Evolutionary conservation across 2,113 vertebrate genomes (phyloP).

Genomic region (Nanorana parkeri): DNA sequence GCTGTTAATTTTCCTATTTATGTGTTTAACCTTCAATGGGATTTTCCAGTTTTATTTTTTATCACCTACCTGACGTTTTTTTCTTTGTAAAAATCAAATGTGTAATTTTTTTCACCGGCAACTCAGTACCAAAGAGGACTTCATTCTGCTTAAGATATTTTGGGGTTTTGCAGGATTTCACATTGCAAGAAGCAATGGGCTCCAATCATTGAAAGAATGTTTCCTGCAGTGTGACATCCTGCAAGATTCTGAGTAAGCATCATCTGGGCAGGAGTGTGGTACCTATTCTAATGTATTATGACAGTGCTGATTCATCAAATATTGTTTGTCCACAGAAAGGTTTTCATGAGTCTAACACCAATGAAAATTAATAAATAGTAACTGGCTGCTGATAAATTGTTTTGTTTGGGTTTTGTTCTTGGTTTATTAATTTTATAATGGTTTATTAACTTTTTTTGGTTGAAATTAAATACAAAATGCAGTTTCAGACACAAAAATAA

Average conservation of each 20-base stretch:
- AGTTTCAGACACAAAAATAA: no score
- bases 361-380: no score
- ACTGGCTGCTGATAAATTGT: no score
- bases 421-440: no score
- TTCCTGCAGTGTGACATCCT: slow-evolving; percentile 59
- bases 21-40: slow-evolving; percentile 3
- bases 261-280: slow-evolving; percentile 40
- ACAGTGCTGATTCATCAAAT: slow-evolving; percentile 45
- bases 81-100: slow-evolving; percentile 18
- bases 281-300: slow-evolving; percentile 35
- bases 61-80: not conserved
- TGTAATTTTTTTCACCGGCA: slow-evolving; percentile 48
- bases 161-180: slow-evolving; percentile 59
- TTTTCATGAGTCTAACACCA: not conserved
- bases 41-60: not conserved
- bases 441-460: no score
- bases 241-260: slow-evolving; percentile 56
- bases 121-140: slow-evolving; percentile 52
- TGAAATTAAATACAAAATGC: no score
- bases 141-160: slow-evolving; percentile 53
- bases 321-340: slow-evolving; percentile 17
- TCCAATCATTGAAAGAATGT: slow-evolving; percentile 55
- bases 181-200: slow-evolving; percentile 57
- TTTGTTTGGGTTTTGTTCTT: no score
- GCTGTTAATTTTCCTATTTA: slow-evolving; percentile 1